phyloP scores from a whole-genome alignment of 1,140 invertebrate species.

The Heterodera schachtii region DNA sequence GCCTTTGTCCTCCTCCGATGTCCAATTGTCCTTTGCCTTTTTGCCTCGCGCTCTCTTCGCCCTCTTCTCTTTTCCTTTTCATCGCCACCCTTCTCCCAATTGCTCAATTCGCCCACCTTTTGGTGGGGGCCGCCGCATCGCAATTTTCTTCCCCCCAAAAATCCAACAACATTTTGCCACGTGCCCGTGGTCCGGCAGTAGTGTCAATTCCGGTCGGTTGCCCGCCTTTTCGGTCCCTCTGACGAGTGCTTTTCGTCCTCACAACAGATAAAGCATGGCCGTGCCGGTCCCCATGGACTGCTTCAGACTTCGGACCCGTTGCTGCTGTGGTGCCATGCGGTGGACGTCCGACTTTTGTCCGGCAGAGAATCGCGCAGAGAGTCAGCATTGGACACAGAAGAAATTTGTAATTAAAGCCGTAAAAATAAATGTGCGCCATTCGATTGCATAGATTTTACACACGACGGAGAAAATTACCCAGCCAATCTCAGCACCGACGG shows the following conservation, averaged over 20 bases:
- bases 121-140: neutral
- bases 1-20: no score
- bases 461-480: conserved; percentile 17
- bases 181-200: neutral
- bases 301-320: conserved; percentile 20
- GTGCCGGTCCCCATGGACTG: conserved; percentile 19
- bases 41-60: neutral
- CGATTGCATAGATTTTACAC: conserved; percentile 17
- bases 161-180: neutral
- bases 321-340: conserved; percentile 36
- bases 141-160: neutral
- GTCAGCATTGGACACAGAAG: conserved; percentile 11
- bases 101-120: neutral
- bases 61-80: neutral
- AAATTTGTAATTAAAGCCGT: conserved; percentile 21
- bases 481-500: conserved; percentile 22
- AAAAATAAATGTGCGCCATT: neutral
- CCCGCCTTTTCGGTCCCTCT: no score
- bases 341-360: conserved; percentile 16
- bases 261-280: conserved; percentile 25
- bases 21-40: neutral
- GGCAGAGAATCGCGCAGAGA: conserved; percentile 4
- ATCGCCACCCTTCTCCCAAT: neutral
- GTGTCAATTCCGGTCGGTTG: conserved; percentile 2
- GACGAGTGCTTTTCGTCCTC: no score